A percentile compares a stretch with the other conserved stretches of the same genome.
Evolutionary conservation across 1,140 invertebrate genomes (phyloP).

Genomic region (Acromyrmex heyeri): DNA sequence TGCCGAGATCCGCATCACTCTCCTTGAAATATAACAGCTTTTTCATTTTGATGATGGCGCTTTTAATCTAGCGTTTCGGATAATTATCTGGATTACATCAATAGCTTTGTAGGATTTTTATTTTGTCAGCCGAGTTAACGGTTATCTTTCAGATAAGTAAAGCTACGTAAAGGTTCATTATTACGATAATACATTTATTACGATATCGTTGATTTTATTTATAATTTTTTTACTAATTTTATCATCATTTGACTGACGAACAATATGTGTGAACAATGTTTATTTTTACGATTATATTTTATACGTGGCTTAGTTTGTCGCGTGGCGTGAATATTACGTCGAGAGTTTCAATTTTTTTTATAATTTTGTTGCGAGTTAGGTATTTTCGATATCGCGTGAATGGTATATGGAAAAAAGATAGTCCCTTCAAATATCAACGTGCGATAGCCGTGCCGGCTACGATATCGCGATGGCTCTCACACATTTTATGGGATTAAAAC

Average conservation of each 20-base stretch:
- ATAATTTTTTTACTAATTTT: background rate
- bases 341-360: slow-evolving; percentile 4
- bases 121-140: background rate
- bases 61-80: slow-evolving; percentile 64
- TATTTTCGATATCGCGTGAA: slow-evolving; percentile 20
- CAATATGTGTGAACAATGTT: background rate
- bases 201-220: background rate
- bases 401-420: slow-evolving; percentile 35
- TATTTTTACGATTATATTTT: background rate
- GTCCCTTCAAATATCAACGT: slow-evolving; percentile 45
- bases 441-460: background rate
- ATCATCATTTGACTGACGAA: background rate
- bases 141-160: background rate
- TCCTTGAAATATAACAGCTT: slow-evolving; percentile 58
- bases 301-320: background rate
- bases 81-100: slow-evolving; percentile 63
- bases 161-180: background rate
- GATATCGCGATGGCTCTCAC: slow-evolving; percentile 50
- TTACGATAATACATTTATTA: background rate
- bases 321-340: slow-evolving; percentile 4
- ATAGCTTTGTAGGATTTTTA: slow-evolving; percentile 19
- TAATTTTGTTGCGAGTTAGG: slow-evolving; percentile 27
- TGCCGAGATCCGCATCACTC: slow-evolving; percentile 56
- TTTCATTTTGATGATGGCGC: slow-evolving; percentile 64
- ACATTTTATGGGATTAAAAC: slow-evolving; percentile 70